Percentiles rank a stretch among this genome's conserved stretches.
Evolutionary conservation across 2,888 invertebrate genomes (phyloP).

Genomic region (Euclidia mi): DNA sequence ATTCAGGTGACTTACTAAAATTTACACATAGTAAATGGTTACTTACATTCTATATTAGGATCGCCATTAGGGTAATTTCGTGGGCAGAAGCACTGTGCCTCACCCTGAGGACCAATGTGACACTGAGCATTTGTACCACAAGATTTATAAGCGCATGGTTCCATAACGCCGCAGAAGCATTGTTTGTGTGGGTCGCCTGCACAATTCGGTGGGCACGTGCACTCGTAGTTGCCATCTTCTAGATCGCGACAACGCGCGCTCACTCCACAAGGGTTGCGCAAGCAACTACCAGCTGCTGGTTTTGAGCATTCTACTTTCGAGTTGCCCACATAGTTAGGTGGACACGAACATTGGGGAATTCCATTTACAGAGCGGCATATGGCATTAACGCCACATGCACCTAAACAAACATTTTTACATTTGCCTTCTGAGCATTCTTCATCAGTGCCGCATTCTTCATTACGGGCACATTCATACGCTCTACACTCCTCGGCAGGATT

Average conservation of each 20-base stretch:
- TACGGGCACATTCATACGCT: conserved; percentile 93
- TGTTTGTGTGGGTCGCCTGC: conserved; percentile 95
- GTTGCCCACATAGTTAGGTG: conserved; percentile 94
- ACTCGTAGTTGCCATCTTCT: conserved; percentile 94
- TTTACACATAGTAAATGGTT: not conserved
- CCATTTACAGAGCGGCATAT: conserved; percentile 95
- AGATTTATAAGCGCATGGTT: conserved; percentile 94
- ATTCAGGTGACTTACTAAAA: not conserved
- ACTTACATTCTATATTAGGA: conserved; percentile 95
- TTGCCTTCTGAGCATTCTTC: conserved; percentile 93
- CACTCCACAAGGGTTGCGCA: conserved; percentile 95
- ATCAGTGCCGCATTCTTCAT: conserved; percentile 94
- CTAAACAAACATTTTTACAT: conserved; percentile 95
- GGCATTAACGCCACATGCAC: conserved; percentile 95
- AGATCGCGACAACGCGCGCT: conserved; percentile 95
- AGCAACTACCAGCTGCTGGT: conserved; percentile 93
- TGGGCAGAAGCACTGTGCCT: conserved; percentile 96
- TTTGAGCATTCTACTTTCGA: conserved; percentile 94
- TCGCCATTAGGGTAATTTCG: conserved; percentile 95
- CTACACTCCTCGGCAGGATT: conserved; percentile 94
- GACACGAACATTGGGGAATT: conserved; percentile 95
- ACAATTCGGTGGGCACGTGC: conserved; percentile 94
- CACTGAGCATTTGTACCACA: conserved; percentile 96
- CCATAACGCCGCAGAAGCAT: conserved; percentile 94
- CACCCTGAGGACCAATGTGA: conserved; percentile 91